phyloP scores from a whole-genome alignment of 2,888 invertebrate genomes.

The Molanna angustata region DNA sequence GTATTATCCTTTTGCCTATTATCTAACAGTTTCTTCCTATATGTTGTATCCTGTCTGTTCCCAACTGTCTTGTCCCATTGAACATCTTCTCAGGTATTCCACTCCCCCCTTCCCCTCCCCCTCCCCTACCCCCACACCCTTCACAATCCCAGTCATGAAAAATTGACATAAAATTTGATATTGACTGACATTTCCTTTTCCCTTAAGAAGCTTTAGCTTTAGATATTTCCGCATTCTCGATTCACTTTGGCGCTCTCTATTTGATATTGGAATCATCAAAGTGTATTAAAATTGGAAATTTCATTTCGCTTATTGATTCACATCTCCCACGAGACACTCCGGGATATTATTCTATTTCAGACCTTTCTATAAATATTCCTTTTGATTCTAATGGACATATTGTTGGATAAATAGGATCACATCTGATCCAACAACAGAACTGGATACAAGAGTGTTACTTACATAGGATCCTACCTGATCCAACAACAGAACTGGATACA shows the following conservation, averaged over 20 bases:
- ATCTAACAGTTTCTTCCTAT: too few species aligned
- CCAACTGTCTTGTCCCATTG: too few species aligned
- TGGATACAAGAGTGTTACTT: too few species aligned
- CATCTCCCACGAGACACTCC: constrained; percentile 11
- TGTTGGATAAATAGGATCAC: constrained; percentile 14
- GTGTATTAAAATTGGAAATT: constrained; percentile 32
- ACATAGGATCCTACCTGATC: too few species aligned
- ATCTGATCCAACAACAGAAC: too few species aligned
- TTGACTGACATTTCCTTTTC: constrained; percentile 31
- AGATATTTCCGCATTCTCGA: constrained; percentile 15
- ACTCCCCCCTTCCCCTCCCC: not conserved
- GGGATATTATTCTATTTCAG: constrained; percentile 3
- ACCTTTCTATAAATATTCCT: constrained; percentile 3
- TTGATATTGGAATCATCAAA: constrained; percentile 27
- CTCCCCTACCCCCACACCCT: not conserved
- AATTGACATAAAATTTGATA: constrained; percentile 32
- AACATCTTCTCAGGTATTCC: not conserved
- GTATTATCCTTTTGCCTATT: too few species aligned
- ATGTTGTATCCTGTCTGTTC: too few species aligned
- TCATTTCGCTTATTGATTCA: constrained; percentile 28
- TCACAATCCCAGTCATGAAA: constrained; percentile 30
- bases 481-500: too few species aligned
- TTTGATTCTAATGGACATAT: constrained; percentile 19
- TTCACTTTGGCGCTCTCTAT: constrained; percentile 25
- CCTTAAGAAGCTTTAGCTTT: constrained; percentile 28